Conservation (phyloP, 1,140 invertebrate genomes). For the Drosophila sp. region DNA sequence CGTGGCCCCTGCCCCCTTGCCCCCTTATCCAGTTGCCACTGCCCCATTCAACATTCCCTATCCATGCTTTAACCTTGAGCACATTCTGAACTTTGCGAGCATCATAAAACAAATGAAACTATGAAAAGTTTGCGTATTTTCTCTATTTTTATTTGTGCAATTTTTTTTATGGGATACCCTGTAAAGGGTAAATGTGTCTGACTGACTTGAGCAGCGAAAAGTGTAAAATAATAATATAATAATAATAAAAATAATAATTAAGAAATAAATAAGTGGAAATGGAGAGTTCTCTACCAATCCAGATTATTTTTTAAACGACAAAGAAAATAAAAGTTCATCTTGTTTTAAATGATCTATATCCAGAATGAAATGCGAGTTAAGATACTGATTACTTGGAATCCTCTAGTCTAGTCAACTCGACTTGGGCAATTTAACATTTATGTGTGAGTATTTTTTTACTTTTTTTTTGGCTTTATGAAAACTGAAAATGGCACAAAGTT, state of each 20-base stretch:
- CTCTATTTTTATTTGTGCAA: constrained; percentile 27
- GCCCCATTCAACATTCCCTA: constrained; percentile 12
- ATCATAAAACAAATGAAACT: constrained; percentile 77
- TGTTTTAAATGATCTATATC: too few species aligned
- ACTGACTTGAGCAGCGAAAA: too few species aligned
- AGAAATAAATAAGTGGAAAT: too few species aligned
- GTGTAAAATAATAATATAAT: too few species aligned
- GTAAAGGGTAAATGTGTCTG: constrained; percentile 31
- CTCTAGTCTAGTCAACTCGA: constrained; percentile 1
- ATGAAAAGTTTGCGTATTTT: constrained; percentile 49
- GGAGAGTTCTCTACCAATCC: too few species aligned
- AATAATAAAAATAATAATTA: too few species aligned
- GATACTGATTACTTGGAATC: constrained; percentile 5
- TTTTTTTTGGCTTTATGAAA: constrained; percentile 28
- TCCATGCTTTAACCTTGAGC: constrained; percentile 37
- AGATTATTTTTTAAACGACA: too few species aligned
- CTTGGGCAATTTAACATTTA: not conserved
- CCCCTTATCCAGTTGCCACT: not conserved
- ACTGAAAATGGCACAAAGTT: constrained; percentile 55
- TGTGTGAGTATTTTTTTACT: constrained; percentile 1
- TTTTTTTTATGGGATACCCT: constrained; percentile 28
- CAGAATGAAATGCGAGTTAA: not conserved
- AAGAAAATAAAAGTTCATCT: too few species aligned
- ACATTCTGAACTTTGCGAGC: constrained; percentile 63
- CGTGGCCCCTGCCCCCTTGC: not conserved